Base-by-base conservation (phyloP, 2,113 vertebrate genomes). In the Excalfactoria chinensis region DNA sequence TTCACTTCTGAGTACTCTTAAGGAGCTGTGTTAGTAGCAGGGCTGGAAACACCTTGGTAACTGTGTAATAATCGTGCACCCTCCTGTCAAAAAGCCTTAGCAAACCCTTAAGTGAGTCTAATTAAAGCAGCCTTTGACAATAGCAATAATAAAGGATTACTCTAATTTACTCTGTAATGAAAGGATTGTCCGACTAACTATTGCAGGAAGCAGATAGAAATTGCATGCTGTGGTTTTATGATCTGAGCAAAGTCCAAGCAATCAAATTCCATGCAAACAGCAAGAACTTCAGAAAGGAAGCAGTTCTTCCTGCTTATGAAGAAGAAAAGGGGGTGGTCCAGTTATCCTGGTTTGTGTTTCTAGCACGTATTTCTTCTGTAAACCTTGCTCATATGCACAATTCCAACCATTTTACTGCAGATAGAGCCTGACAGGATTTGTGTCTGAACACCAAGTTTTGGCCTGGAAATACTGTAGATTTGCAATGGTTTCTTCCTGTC, bases 151-250 rank as follows among this genome's bases (percentile, higher is more conserved):
- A 95, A 95, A 94, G 84, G 67, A 81, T 88, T 95, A 80, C 92
- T 96, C 95, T 96, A 95, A 96, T 96, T 96, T 92, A 64, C 63
- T 62, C 40, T 80, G 49, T 81, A 93, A 76, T 92, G 77, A 92
- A 88, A 92, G 83, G 37, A 90, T 82, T 43, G 60, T 79, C 63
- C 64, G 41, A 66, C 93, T 66, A 19, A 66, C 93, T 66, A 19
- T 84, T 93, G 44, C 70, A 91, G 92, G 67, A 96, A 95, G 93
- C 67, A 74, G 81, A 22, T 46, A 60, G 84, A 90, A 82, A 82
- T 86, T 62, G 49, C 49, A 73, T 77, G 51, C 87, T 66, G 77
- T 58, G 93, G 62, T 87, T 76, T 83, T 78, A 68, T 35, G 34
- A 32, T 86, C 71, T 91, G 8, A 11, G 37, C 56, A 84, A 79